These are phyloP conservation scores for Cyprinodon tularosa DNA, from an alignment of 2,113 vertebrate species.

Conservation along the genomic window DNA sequence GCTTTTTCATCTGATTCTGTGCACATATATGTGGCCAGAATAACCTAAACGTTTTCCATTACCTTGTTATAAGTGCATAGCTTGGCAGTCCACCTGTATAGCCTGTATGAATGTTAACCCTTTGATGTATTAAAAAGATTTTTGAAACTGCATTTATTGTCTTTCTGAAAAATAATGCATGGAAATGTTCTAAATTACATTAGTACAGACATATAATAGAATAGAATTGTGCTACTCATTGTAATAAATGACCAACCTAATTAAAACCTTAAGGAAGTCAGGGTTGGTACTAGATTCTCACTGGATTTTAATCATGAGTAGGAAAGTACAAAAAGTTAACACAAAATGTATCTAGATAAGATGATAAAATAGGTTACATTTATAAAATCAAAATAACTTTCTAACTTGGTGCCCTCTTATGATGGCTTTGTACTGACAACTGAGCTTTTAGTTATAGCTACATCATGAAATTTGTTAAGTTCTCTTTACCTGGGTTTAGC, in stretches of 20 bases:
- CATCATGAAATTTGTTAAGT: too few species aligned
- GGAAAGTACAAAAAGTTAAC: neutral
- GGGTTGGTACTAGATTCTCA: neutral
- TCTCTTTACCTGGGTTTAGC: too few species aligned
- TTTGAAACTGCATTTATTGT: conserved; percentile 46
- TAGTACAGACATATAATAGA: conserved; percentile 15
- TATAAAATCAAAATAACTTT: neutral
- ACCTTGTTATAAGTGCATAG: conserved; percentile 50
- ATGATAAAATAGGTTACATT: neutral
- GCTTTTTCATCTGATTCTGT: conserved; percentile 20
- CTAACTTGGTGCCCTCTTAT: neutral
- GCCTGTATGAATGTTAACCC: conserved; percentile 36
- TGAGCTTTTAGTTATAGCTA: too few species aligned
- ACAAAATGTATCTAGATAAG: neutral
- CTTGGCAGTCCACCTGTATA: conserved; percentile 47
- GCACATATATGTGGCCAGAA: conserved; percentile 24
- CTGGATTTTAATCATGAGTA: neutral
- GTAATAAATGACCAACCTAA: conserved; percentile 8
- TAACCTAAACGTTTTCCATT: conserved; percentile 47
- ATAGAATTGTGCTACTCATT: conserved; percentile 32
- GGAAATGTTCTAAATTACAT: conserved; percentile 26
- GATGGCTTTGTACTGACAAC: too few species aligned
- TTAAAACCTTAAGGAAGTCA: neutral
- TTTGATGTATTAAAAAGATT: conserved; percentile 48
- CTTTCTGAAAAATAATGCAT: conserved; percentile 31